Conservation (phyloP, 2,888 invertebrate genomes). For the Epinotia nisella region DNA sequence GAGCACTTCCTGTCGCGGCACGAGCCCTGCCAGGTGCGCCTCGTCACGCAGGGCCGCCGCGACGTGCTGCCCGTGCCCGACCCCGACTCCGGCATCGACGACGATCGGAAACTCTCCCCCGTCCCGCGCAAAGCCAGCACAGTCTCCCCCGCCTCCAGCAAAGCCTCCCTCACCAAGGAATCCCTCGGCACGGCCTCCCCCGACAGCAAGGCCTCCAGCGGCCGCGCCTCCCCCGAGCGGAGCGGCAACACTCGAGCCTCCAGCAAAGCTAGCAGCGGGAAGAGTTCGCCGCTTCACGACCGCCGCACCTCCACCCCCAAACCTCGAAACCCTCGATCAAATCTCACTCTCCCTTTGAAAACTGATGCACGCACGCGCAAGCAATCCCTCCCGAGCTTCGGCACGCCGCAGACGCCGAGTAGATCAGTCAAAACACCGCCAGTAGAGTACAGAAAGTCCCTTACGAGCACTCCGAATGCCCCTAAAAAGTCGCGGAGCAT, state of each 20-base stretch:
- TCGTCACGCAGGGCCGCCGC: conserved; percentile 76
- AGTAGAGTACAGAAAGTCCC: conserved; percentile 64
- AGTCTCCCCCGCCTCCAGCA: conserved; percentile 61
- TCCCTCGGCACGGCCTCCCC: conserved; percentile 63
- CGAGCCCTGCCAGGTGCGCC: conserved; percentile 92
- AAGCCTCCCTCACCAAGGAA: conserved; percentile 58
- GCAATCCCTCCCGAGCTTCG: conserved; percentile 75
- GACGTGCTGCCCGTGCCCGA: conserved; percentile 60
- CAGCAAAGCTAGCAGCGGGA: conserved; percentile 60
- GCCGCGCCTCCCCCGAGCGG: conserved; percentile 60
- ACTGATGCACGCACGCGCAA: conserved; percentile 59
- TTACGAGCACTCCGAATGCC: conserved; percentile 57
- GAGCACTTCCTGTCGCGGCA: conserved; percentile 96
- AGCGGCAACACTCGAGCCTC: conserved; percentile 55
- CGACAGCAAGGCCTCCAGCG: conserved; percentile 69
- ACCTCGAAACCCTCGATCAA: conserved; percentile 53
- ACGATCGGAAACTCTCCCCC: conserved; percentile 45
- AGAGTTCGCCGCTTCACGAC: conserved; percentile 56
- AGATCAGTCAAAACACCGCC: conserved; percentile 67
- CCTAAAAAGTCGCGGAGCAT: conserved; percentile 79
- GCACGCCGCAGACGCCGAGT: conserved; percentile 68
- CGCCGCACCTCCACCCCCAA: conserved; percentile 67
- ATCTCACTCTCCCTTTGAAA: conserved; percentile 67
- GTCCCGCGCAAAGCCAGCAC: conserved; percentile 86
- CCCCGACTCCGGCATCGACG: conserved; percentile 44